Evolutionary conservation across 2,888 invertebrate species (phyloP).

Genomic region (Trachelus stipa): DNA sequence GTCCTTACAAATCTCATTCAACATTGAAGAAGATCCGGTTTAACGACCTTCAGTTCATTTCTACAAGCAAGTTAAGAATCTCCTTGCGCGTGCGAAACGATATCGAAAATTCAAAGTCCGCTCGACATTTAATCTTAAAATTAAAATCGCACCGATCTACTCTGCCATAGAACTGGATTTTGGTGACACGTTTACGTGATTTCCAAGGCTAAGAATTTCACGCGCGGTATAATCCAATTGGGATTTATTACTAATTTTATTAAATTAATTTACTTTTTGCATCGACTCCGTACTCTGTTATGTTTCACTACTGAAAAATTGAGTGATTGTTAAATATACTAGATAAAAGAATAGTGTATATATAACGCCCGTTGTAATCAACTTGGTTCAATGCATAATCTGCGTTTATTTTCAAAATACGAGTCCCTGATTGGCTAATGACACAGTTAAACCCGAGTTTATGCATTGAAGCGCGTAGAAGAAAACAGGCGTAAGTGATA

Average conservation of each 20-base stretch:
- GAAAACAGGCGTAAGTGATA: background rate
- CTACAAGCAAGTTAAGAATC: background rate
- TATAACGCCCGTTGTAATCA: too few species aligned
- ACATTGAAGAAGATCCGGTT: background rate
- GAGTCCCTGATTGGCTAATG: too few species aligned
- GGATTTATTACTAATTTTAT: background rate
- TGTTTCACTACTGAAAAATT: too few species aligned
- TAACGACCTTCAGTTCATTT: background rate
- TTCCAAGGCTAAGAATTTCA: background rate
- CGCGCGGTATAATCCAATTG: background rate
- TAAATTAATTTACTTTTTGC: background rate
- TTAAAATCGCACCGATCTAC: background rate
- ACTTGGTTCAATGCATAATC: too few species aligned
- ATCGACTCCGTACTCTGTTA: too few species aligned
- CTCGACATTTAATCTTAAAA: background rate
- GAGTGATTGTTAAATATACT: too few species aligned
- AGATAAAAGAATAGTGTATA: too few species aligned
- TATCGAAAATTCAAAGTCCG: background rate
- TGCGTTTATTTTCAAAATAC: too few species aligned
- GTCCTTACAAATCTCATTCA: background rate
- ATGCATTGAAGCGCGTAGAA: too few species aligned
- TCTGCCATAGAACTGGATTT: background rate
- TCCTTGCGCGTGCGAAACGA: background rate
- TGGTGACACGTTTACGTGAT: too few species aligned
- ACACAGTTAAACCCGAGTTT: too few species aligned